Conservation (phyloP, 2,797 vertebrate species). For the Anabacerthia variegaticeps region DNA sequence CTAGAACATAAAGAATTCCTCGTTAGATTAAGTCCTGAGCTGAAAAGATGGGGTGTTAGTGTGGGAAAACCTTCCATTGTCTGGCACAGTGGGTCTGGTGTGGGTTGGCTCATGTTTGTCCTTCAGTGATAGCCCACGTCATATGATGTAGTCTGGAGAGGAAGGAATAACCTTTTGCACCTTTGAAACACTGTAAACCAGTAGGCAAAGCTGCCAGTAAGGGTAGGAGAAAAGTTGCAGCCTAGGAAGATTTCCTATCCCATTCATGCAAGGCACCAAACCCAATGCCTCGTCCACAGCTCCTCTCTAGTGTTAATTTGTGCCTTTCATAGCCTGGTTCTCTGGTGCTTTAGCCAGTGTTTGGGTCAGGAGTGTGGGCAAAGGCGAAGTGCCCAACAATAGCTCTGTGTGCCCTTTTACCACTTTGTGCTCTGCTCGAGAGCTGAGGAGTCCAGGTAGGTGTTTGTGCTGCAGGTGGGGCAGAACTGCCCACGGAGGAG, state of each 20-base stretch:
- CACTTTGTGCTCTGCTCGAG: neutral
- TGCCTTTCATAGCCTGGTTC: neutral
- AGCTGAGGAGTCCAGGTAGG: neutral
- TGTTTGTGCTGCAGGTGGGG: neutral
- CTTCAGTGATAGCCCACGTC: neutral
- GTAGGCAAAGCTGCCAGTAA: neutral
- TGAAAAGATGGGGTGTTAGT: accelerated
- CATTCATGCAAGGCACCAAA: neutral
- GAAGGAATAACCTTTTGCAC: neutral
- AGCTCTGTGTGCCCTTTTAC: neutral
- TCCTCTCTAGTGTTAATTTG: neutral
- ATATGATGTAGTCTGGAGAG: neutral
- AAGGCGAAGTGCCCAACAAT: neutral
- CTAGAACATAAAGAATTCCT: neutral
- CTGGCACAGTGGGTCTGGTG: neutral
- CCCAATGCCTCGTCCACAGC: neutral
- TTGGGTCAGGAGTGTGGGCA: neutral
- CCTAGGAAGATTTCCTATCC: neutral
- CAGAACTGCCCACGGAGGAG: neutral
- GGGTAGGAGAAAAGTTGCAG: neutral
- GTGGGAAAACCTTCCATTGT: accelerated
- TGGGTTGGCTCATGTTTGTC: neutral
- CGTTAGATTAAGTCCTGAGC: neutral
- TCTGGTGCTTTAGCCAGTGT: neutral
- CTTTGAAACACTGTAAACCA: neutral